Conservation (phyloP, 30 jellyfish, hydroid and myxozoan species). For the Aurelia sp. region DNA sequence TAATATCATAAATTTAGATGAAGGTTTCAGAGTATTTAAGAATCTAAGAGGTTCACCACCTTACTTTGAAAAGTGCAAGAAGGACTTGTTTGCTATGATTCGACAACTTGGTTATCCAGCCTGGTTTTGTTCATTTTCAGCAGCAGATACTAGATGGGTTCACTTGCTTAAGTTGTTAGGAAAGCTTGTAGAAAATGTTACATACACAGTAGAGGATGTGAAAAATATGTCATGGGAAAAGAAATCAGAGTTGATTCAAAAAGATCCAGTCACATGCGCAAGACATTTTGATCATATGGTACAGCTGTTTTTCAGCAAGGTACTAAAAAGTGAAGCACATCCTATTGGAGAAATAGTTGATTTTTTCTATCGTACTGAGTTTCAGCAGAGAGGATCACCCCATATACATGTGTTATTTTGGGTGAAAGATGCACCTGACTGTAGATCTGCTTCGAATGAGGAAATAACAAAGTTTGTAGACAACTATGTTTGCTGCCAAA, state of each 20-base stretch:
- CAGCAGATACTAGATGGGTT: slow-evolving; percentile 48
- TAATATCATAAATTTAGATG: slow-evolving; percentile 22
- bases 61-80: slow-evolving; percentile 39
- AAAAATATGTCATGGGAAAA: slow-evolving; percentile 35
- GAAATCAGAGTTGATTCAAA: slow-evolving; percentile 11
- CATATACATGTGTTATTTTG: slow-evolving; percentile 48
- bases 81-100: slow-evolving; percentile 50
- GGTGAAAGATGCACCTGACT: slow-evolving; percentile 31
- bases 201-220: neutral
- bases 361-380: slow-evolving; percentile 24
- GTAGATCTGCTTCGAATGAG: neutral
- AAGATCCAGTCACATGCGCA: slow-evolving; percentile 3
- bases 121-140: slow-evolving; percentile 63
- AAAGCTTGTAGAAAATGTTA: neutral
- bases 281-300: slow-evolving; percentile 22
- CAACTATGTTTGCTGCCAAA: slow-evolving; percentile 11
- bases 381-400: slow-evolving; percentile 58
- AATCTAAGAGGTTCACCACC: slow-evolving; percentile 51
- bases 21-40: slow-evolving; percentile 34
- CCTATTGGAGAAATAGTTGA: slow-evolving; percentile 14
- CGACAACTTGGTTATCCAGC: slow-evolving; percentile 49
- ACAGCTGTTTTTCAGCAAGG: neutral
- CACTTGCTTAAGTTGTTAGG: slow-evolving; percentile 3
- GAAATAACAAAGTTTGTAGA: slow-evolving; percentile 31
- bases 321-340: slow-evolving; percentile 16